Base-by-base conservation (phyloP, 2,888 invertebrate species). In the Drosophila percnosoma region DNA sequence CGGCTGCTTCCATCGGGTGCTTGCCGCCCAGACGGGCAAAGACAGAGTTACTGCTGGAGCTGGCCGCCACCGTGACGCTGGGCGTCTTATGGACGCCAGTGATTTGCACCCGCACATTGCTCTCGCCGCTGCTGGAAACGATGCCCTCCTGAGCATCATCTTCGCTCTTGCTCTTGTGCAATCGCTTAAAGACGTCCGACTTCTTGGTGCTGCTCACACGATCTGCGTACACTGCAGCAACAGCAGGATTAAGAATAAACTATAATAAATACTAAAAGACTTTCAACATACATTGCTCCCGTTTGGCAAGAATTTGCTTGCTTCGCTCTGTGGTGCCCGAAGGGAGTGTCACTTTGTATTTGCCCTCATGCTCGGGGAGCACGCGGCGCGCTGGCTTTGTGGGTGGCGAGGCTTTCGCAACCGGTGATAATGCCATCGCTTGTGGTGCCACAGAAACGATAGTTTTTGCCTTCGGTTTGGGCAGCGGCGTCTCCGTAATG, bases 341-440 rank as follows among this genome's bases (percentile, higher is more conserved):
- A 1, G 95, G 95, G 85, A 94, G 91, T 67, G 93, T 94, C 2
- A 95, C 93, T 83, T 94, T 94, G 85, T 94, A 95, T 67, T 93
- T 92, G 11, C 94, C 95, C 82, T 95, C 95, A 80, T 94, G 94
- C 78, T 94, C 94, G 1, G 94, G 94, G 38, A 93, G 80, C 24
- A 93, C 93, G 6, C 93, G 89, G 15, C 93, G 83, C 2, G 91
- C 91, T 58, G 89, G 88, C n/a, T 91, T 91, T 2, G 88, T 82
- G 33, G 91, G 75, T n/a, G 92, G 83, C 4, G 82, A 63, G 1
- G 67, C 68, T 33, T 86, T 64, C 29, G 61, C 24, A 29, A 18
- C 38, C n/a, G 70, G 8, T 1, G 49, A 18, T 34, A 51, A 4
- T 18, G 70, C 7, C 8, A 48, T 1, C 11, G 55, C 4, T 6